Base-by-base conservation (phyloP, 2,113 vertebrate species). In the human region DNA sequence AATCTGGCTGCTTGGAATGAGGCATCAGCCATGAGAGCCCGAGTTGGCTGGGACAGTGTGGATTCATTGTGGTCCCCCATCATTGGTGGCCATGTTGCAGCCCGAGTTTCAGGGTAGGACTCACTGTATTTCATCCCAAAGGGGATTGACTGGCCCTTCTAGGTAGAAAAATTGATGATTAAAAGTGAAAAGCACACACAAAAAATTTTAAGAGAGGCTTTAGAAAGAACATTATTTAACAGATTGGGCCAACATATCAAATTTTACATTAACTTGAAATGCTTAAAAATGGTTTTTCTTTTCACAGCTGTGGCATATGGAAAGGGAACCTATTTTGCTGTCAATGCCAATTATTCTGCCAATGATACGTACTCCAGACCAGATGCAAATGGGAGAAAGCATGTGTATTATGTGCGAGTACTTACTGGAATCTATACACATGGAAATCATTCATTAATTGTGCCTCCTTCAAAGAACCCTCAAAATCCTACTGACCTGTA, bases 311-410 rank as follows among this genome's bases (percentile, higher is more conserved):
- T 1, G 0, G 55, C 2, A 10, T 97, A 1, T 45, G 98, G 98
- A 94, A 97, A 97, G 30, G 98, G 98, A 95, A 97, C 97, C 23
- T 98, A 98, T 82, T 98, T 98, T 94, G 98, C 98, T 40, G 95
- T 98, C 48, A 0, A 32, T 14, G 97, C 98, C 80, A 8, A 0
- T 22, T 98, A 98, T 68, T 98, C 97, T 48, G 96, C 97, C 43
- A 0, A 0, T 3, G 6, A 95, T 70, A 27, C 0, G 0, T 98
- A 98, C 72, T 96, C 98, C 92, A 97, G 0, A 68, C 98, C 97
- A 70, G 97, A 96, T 0, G 0, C 0, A 23, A 68, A 86, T 23
- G 88, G 97, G 87, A 97, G 4, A 43, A 98, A 98, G 72, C 3
- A 91, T 16, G 93, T 98, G 92, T 98, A 98, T 27, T 98, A 96